Percentiles rank a stretch among this genome's conserved stretches.
phyloP scores from a whole-genome alignment of 1,140 invertebrate genomes.

The Penaeus vannamei region DNA sequence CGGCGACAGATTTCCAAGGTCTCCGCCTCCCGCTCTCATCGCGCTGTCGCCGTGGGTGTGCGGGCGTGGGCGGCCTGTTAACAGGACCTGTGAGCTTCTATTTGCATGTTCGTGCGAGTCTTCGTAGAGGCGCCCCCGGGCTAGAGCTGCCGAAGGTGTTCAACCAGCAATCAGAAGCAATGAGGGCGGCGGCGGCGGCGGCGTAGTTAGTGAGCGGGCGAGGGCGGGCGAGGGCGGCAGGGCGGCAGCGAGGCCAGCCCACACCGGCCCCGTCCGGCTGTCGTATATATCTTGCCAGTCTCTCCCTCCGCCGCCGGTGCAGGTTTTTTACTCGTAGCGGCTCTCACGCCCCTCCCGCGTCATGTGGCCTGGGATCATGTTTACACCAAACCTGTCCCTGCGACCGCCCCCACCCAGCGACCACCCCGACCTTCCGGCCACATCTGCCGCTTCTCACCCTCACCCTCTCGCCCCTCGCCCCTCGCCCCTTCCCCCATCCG shows the following conservation, averaged over 20 bases:
- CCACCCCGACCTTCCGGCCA: too few relatives aligned
- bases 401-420: neutral
- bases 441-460: neutral
- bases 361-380: slow-evolving; percentile 30
- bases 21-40: neutral
- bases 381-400: slow-evolving; percentile 16
- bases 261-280: neutral
- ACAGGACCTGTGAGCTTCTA: too few relatives aligned
- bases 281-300: slow-evolving; percentile 22
- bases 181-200: too few relatives aligned
- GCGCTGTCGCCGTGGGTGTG: neutral
- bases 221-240: neutral
- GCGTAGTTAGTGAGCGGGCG: neutral
- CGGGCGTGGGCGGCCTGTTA: neutral
- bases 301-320: slow-evolving; percentile 7
- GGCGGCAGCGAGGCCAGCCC: neutral
- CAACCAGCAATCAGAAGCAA: too few relatives aligned
- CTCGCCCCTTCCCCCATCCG: neutral
- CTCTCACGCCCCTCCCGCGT: slow-evolving; percentile 27
- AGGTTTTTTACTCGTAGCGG: slow-evolving; percentile 12
- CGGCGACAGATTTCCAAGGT: slow-evolving; percentile 35
- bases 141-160: too few relatives aligned
- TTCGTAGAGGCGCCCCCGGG: too few relatives aligned
- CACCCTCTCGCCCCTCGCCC: neutral
- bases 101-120: too few relatives aligned